Percentiles rank a stretch among this genome's conserved stretches.
Conservation (phyloP, 2,797 vertebrate species). For the Chloroceryle inda region DNA sequence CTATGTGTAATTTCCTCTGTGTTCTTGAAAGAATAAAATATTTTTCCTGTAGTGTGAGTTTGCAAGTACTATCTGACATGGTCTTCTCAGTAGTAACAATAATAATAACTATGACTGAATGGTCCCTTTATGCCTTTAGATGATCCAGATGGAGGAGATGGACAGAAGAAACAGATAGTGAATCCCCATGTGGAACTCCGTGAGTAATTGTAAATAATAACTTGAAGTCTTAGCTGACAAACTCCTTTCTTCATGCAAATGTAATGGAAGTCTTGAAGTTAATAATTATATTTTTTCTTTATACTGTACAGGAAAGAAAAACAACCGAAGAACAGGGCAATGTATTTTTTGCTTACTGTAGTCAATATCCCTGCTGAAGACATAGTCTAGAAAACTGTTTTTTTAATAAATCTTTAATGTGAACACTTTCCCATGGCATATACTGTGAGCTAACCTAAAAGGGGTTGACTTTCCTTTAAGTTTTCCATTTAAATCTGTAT, state of each 20-base stretch:
- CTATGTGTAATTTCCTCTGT: not conserved
- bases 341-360: not conserved
- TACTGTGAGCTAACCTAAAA: not conserved
- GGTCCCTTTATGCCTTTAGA: conserved; percentile 81
- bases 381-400: not conserved
- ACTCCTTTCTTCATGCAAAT: not conserved
- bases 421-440: not conserved
- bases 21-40: not conserved
- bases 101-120: not conserved
- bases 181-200: conserved; percentile 97
- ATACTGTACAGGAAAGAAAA: not conserved
- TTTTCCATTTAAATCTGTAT: not conserved
- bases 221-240: not conserved
- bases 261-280: not conserved
- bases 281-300: not conserved
- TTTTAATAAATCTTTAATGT: not conserved
- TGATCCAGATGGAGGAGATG: conserved; percentile 89
- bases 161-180: conserved; percentile 91
- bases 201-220: conserved; percentile 79
- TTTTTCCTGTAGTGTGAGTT: not conserved
- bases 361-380: not conserved
- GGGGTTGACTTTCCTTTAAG: not conserved
- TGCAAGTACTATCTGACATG: not conserved
- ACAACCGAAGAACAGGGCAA: not conserved
- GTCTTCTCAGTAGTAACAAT: not conserved